Base-by-base conservation (phyloP, 2,888 invertebrate genomes). In the Anodontia alba region DNA sequence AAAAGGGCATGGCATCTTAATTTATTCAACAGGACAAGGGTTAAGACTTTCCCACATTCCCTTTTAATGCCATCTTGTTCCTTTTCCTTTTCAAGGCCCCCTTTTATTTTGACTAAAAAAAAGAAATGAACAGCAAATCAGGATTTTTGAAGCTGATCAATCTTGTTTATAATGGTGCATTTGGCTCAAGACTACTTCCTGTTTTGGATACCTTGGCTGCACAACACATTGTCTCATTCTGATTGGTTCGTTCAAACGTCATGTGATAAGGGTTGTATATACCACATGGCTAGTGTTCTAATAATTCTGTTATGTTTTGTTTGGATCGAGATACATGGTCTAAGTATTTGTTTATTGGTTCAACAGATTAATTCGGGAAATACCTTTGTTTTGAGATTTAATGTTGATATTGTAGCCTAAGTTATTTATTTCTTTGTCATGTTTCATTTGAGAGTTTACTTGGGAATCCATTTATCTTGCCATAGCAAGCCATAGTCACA, bases 161-260 rank as follows among this genome's bases (percentile, higher is more conserved):
- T 8, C 38, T 38, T 38, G 38, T 3, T 62, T 33, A 20, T 62
- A 20, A 8, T 23, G 62, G 33, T 62, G 62, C 62, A 62, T 62
- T 62, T 62, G 62, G 62, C 62, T 62, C 33, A 62, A 62, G 62
- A 33, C 62, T 62, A 62, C 17, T 69, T 69, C 43, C 26, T 38
- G 42, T 20, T 42, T 1, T 69, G 17, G 46, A 38, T 69, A 69
- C 17, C 12, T 26, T 42, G 69, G 46, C 43, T 69, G 43, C 69
- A 69, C 69, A 43, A 20, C 15, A 38, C 38, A 69, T 69, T 62
- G 69, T 69, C 69, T 69, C 69, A 69, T 69, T 69, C 29, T 69
- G 15, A 69, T 69, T 69, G 69, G 69, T 69, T 46, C 42, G 43
- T 67, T 67, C 42, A 69, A 62, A 62, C 17, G 62, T 62, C 62